Percentiles rank a stretch among this genome's conserved stretches.
phyloP scores from a whole-genome alignment of 2,113 vertebrate genomes.

The Crocuta crocuta region DNA sequence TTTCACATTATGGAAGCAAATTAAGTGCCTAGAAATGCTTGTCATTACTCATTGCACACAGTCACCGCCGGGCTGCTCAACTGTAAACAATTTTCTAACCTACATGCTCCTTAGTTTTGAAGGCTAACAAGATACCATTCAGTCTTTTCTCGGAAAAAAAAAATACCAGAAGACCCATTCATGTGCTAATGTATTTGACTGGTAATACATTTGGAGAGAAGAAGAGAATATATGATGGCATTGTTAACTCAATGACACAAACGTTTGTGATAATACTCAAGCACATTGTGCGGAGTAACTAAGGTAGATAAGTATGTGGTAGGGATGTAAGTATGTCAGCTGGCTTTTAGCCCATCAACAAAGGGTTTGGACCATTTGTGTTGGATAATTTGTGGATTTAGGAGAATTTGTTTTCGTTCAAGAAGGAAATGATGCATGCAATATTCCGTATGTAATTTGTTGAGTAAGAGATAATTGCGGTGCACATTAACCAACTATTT shows the following conservation, averaged over 20 bases:
- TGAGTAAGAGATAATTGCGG: conserved; percentile 72
- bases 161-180: background rate
- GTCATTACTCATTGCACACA: background rate
- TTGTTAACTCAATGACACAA: conserved; percentile 34
- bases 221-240: conserved; percentile 31
- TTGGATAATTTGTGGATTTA: conserved; percentile 65
- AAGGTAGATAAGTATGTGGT: background rate
- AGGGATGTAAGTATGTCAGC: conserved; percentile 14
- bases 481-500: conserved; percentile 66
- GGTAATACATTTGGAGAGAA: conserved; percentile 30
- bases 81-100: background rate
- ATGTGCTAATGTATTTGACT: conserved; percentile 36
- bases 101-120: background rate
- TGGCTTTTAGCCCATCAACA: conserved; percentile 45
- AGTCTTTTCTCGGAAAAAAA: background rate
- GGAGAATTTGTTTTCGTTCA: conserved; percentile 64
- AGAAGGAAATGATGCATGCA: conserved; percentile 60
- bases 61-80: background rate
- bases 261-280: conserved; percentile 12
- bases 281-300: background rate
- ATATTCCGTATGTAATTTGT: conserved; percentile 68
- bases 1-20: background rate
- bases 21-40: background rate
- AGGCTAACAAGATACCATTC: background rate
- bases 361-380: conserved; percentile 62